Conservation (phyloP, 2,113 vertebrate species). For the Gobius niger region DNA sequence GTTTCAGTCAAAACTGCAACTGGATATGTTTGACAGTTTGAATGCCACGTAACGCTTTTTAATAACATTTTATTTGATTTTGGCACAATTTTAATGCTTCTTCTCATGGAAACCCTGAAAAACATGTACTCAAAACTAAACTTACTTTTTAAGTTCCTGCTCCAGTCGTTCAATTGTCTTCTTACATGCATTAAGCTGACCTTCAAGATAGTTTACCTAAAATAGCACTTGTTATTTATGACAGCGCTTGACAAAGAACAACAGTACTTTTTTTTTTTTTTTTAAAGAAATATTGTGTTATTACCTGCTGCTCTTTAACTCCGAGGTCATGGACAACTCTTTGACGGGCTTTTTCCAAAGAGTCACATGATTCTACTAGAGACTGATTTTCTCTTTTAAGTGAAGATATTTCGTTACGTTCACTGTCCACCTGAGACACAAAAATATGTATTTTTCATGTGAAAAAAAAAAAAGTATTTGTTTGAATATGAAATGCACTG, state of each 20-base stretch:
- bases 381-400: constrained; percentile 90
- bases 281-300: not conserved
- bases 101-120: not conserved
- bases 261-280: not conserved
- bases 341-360: constrained; percentile 85
- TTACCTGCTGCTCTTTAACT: constrained; percentile 85
- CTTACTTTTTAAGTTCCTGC: constrained; percentile 89
- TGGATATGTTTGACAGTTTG: no score
- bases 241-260: not conserved
- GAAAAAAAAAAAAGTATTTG: not conserved
- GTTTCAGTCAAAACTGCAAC: no score
- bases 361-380: constrained; percentile 87
- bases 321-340: constrained; percentile 86
- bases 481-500: constrained; percentile 10
- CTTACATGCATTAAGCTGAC: constrained; percentile 85
- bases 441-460: not conserved
- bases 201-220: constrained; percentile 83
- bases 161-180: constrained; percentile 87
- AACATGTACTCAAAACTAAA: not conserved
- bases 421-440: constrained; percentile 82
- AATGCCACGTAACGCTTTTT: no score
- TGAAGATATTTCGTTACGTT: constrained; percentile 81
- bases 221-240: not conserved
- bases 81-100: no score
- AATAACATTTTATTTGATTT: no score